Base-by-base conservation (phyloP, 2,113 vertebrate genomes). In the Poicephalus meyeri region DNA sequence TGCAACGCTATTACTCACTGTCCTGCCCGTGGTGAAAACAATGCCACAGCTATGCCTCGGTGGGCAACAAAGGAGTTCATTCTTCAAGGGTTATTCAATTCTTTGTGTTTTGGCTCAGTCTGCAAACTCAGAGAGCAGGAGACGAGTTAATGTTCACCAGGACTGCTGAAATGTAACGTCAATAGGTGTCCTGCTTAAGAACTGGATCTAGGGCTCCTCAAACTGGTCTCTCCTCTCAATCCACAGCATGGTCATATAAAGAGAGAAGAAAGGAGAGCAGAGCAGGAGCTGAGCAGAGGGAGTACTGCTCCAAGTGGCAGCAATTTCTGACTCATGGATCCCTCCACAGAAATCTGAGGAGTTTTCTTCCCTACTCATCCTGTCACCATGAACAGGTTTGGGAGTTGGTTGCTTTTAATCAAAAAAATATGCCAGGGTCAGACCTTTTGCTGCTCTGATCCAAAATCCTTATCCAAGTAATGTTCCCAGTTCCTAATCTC, bases 11-110 rank as follows among this genome's bases (percentile, higher is more conserved):
- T 94, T 96, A 94, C 82, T 96, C 96, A 93, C 86, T 86, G 88
- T 94, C 85, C 88, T 71, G 82, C 90, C 82, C 2, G 0, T 94
- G 85, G 82, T 93, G 91, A 93, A 91, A 96, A 95, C 95, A 96
- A 96, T 88, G 91, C 93, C 92, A 90, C 83, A 83, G 96, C 94
- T 91, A 95, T 95, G 96, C 91, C 93, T 96, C 56, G 13, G 86
- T 92, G 91, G 93, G 83, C 95, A 88, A 95, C 90, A 94, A 86
- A 95, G 72, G 39, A 93, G 93, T 76, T 88, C 87, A 96, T 88
- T 96, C 88, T 91, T 82, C 93, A 83, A 41, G 77, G 52, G 80
- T 86, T 95, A 94, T 85, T 94, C 92, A 81, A 24, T 80, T 79
- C 80, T 88, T 87, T 93, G 84, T 72, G 63, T 63, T 80, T 80